Base-by-base conservation (phyloP, 2,888 invertebrate species). In the Frankliniella fusca region DNA sequence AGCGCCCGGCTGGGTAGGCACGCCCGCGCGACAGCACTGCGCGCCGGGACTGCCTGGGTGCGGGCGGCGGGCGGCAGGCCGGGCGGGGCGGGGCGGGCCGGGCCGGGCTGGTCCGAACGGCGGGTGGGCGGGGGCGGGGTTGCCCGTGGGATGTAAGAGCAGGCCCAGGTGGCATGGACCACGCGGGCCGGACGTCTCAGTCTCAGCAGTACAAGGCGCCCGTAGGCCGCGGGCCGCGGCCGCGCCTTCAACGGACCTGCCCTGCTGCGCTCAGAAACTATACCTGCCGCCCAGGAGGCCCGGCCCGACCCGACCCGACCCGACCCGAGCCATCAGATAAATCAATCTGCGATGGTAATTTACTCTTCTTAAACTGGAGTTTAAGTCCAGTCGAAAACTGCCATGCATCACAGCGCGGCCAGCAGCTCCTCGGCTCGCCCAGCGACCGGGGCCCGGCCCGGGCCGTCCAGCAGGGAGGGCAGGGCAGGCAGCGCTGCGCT, bases 311-410 rank as follows among this genome's bases (percentile, higher is more conserved):
- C n/a, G n/a, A n/a, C n/a, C n/a, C 10, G 54, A 12, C 54, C 20
- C 20, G 54, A 15, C 54, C 54, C 5, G 38, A 38, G 54, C 27
- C 70, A 76, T 23, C 70, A 76, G 70, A 76, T 76, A 76, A 76
- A 76, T 76, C 70, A 76, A 76, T 76, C 70, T 76, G 70, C 70
- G 5, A 9, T 23, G 27, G 70, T 76, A 76, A 76, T 76, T 76
- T 76, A 76, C 70, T 76, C 70, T 76, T 76, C 70, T 76, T 76
- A 76, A 76, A 76, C 70, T 76, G 70, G 70, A 76, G 70, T 76
- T 76, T 76, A 76, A 76, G 70, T 76, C 70, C 70, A 76, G 70
- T 76, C 70, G 70, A 76, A 76, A 76, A 76, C 70, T 76, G 70
- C 70, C 70, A 76, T 76, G 70, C 70, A 76, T 76, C 70, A 76